Base-by-base conservation (phyloP, 1,140 invertebrate genomes). In the Callitettix versicolor region DNA sequence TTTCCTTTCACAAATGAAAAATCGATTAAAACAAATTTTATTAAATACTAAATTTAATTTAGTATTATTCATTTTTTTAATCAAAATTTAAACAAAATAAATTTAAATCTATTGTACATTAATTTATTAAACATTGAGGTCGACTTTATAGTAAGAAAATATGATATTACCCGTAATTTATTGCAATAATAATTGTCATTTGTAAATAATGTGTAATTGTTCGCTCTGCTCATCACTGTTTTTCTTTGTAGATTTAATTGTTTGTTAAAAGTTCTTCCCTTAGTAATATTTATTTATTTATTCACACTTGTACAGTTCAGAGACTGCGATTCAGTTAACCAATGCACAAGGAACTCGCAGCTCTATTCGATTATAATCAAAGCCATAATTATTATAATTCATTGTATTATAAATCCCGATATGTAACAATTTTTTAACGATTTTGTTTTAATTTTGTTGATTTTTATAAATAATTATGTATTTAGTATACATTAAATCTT, bases 311-410 rank as follows among this genome's bases (percentile, higher is more conserved):
- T 33, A 26, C 17, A 49, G 33, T 49, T n/a, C 24, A 30, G 30
- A 14, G 17, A 20, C 21, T 26, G 47, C 47, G 47, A 49, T 49
- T 49, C 24, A 49, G 26, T 30, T 30, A 49, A 48, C 22, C 22
- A 33, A 26, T 49, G 47, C 47, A 49, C 47, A 49, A 49, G 24
- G 24, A 15, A 49, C 18, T 26, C 47, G 38, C 30, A 30, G 26
- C 26, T 30, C 38, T n/a, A 46, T 20, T 40, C 41, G 21, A 48
- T 38, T 63, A 60, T 53, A 63, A 64, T 62, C 48, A 51, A 61
- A 60, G 56, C 61, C 57, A 66, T 62, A 64, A 65, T 69, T 66
- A 61, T 57, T 67, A 67, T 65, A 62, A 68, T 70, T 69, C 20
- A 53, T 34, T 22, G 17, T 53, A 21, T 12, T 52, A 56, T 60